Evolutionary conservation across 2,888 invertebrate genomes (phyloP).

Genomic region (Torymus texanus): DNA sequence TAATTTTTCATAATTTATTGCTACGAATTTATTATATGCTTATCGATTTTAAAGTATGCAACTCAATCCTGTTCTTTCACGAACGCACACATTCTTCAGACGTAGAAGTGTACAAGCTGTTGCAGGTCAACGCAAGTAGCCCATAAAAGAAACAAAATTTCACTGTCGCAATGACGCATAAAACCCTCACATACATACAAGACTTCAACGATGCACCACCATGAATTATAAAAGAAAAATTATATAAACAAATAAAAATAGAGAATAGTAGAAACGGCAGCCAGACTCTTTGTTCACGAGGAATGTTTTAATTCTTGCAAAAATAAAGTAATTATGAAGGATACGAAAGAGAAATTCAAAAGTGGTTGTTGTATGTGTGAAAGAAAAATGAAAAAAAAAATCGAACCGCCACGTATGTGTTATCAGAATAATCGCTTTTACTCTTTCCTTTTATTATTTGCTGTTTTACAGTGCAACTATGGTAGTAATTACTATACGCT

Average conservation of each 20-base stretch:
- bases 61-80: conserved; percentile 56
- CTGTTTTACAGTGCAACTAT: conserved; percentile 44
- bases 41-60: not conserved
- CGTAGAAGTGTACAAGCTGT: conserved; percentile 59
- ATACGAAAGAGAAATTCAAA: conserved; percentile 29
- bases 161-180: conserved; percentile 50
- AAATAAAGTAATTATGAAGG: conserved; percentile 51
- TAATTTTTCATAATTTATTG: too few species aligned
- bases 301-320: conserved; percentile 56
- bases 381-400: conserved; percentile 24
- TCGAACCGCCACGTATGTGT: conserved; percentile 18
- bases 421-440: conserved; percentile 42
- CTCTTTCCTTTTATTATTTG: conserved; percentile 43
- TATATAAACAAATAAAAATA: conserved; percentile 51
- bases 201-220: conserved; percentile 50
- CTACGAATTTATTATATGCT: too few species aligned
- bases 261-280: conserved; percentile 45
- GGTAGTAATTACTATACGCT: not conserved
- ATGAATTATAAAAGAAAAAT: conserved; percentile 54
- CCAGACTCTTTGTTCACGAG: conserved; percentile 51
- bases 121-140: conserved; percentile 63
- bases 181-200: conserved; percentile 50
- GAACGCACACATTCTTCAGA: conserved; percentile 50
- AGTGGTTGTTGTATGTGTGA: conserved; percentile 3
- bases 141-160: conserved; percentile 46